These are phyloP conservation scores for Promerops cafer DNA, from an alignment of 2,113 vertebrate species.

Conservation along the genomic window DNA sequence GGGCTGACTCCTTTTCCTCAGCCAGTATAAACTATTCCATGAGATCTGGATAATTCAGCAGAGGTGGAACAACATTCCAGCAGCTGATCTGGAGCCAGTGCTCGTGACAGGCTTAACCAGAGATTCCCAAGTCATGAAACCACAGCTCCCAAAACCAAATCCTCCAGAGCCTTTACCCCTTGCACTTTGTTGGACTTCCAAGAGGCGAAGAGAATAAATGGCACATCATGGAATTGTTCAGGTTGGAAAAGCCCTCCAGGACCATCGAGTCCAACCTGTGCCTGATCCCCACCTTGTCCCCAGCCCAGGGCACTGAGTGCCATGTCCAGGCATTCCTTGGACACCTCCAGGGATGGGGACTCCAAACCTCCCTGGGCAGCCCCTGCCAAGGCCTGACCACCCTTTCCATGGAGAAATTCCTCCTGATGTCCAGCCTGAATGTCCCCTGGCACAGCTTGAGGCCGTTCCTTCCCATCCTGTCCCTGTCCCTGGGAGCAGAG, in stretches of 20 bases:
- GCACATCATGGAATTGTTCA: not conserved
- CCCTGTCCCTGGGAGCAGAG: not conserved
- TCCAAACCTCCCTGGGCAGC: not conserved
- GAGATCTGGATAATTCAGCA: not conserved
- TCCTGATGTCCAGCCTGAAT: rapidly evolving
- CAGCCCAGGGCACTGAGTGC: not conserved
- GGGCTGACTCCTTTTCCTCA: not conserved
- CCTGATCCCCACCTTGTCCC: rapidly evolving
- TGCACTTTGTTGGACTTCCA: not conserved
- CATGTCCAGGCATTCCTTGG: rapidly evolving
- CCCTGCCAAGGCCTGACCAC: rapidly evolving
- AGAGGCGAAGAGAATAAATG: not conserved
- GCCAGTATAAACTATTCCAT: not conserved
- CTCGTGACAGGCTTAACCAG: not conserved
- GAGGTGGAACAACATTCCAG: not conserved
- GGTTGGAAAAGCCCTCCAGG: not conserved
- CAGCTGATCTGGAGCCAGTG: not conserved
- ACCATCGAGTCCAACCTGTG: rapidly evolving
- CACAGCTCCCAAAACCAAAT: not conserved
- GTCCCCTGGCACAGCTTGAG: rapidly evolving
- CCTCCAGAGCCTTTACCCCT: not conserved
- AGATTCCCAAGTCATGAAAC: not conserved
- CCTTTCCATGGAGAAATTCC: not conserved
- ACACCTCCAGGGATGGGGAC: not conserved
- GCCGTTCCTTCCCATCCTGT: rapidly evolving